A percentile compares a stretch with the other conserved stretches of the same genome.
Conservation (phyloP, 1,140 invertebrate species). For the Saccostrea echinata region DNA sequence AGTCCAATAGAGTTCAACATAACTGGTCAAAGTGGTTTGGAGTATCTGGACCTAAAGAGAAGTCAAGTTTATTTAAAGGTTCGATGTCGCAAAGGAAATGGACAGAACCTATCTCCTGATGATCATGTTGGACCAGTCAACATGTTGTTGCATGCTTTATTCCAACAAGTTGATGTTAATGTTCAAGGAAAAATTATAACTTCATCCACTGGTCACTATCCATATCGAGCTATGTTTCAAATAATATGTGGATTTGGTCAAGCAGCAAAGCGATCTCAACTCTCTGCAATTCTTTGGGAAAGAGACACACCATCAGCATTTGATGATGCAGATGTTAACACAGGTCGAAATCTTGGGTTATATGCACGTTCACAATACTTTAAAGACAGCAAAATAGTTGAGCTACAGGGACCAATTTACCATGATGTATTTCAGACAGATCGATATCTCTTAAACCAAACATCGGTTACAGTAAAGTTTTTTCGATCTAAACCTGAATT, state of each 20-base stretch:
- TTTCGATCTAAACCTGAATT: conserved; percentile 48
- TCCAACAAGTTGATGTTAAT: conserved; percentile 50
- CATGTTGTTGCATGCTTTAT: conserved; percentile 32
- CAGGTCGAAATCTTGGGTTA: conserved; percentile 43
- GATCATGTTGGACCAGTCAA: conserved; percentile 43
- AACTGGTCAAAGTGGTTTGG: conserved; percentile 52
- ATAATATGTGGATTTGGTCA: conserved; percentile 48
- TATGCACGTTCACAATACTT: conserved; percentile 33
- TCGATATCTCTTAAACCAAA: conserved; percentile 60
- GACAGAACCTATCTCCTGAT: not conserved
- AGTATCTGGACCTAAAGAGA: conserved; percentile 53
- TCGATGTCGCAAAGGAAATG: conserved; percentile 38
- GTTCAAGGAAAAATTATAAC: conserved; percentile 40
- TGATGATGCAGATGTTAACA: conserved; percentile 47
- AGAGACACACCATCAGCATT: conserved; percentile 26
- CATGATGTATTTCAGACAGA: conserved; percentile 55
- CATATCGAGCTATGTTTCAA: conserved; percentile 54
- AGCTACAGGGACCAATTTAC: conserved; percentile 46
- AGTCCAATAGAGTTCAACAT: conserved; percentile 55
- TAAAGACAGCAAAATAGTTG: conserved; percentile 32
- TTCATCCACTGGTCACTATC: conserved; percentile 52
- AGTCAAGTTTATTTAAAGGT: conserved; percentile 47
- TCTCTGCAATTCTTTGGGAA: conserved; percentile 21
- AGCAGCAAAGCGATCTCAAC: conserved; percentile 50
- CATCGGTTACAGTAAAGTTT: conserved; percentile 37